A percentile compares a stretch with the other conserved stretches of the same genome.
These are phyloP conservation scores for Allacma fusca DNA, from an alignment of 2,888 invertebrate genomes.

Conservation along the genomic window DNA sequence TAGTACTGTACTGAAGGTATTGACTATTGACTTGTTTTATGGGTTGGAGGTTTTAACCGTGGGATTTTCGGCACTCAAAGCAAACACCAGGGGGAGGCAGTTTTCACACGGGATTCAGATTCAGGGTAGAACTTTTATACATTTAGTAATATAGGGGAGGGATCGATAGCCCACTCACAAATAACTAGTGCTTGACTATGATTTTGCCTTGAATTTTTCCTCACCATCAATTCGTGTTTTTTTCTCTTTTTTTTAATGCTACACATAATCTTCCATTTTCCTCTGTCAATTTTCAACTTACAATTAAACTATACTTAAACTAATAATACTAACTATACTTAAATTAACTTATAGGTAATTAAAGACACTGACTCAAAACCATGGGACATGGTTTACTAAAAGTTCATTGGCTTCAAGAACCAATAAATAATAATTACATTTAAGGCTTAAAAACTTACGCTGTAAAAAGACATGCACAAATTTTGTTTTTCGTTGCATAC, in stretches of 20 bases:
- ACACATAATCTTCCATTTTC: constrained; percentile 3
- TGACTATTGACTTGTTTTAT: too few relatives aligned
- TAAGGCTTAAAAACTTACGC: too few relatives aligned
- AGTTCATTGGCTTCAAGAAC: too few relatives aligned
- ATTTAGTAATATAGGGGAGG: constrained; percentile 4
- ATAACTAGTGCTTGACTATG: not conserved
- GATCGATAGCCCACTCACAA: constrained; percentile 4
- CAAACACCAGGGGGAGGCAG: not conserved
- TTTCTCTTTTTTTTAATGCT: constrained; percentile 15
- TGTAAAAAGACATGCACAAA: too few relatives aligned
- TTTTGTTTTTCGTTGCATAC: too few relatives aligned
- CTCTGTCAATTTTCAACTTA: not conserved
- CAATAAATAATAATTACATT: too few relatives aligned
- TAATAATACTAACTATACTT: constrained; percentile 47
- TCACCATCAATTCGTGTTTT: not conserved
- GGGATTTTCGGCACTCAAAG: not conserved
- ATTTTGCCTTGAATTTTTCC: not conserved
- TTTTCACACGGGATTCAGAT: not conserved
- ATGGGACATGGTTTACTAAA: too few relatives aligned
- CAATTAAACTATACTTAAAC: constrained; percentile 43
- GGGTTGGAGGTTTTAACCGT: too few relatives aligned
- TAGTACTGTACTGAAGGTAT: too few relatives aligned
- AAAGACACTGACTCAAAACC: too few relatives aligned
- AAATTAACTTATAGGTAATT: too few relatives aligned
- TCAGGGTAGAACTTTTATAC: not conserved